Base-by-base conservation (phyloP, 2,797 vertebrate species). In the Setipinna tenuifilis region DNA sequence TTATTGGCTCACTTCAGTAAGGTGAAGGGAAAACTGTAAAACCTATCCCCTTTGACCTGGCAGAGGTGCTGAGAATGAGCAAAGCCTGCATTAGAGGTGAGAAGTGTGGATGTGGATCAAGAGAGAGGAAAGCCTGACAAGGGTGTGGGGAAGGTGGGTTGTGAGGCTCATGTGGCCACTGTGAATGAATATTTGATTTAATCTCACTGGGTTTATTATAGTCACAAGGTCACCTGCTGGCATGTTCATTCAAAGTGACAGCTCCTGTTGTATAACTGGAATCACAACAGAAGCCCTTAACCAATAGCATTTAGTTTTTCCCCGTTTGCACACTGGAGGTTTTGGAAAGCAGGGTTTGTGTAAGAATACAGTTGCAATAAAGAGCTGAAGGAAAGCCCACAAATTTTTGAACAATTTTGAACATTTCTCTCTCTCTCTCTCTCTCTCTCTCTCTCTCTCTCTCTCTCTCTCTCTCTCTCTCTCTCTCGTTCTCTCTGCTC, bases 241-340 rank as follows among this genome's bases (percentile, higher is more conserved):
- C 68, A 35, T 58, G 17, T 78, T 31, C 31, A 83, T 48, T 82
- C 83, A 28, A 35, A 83, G n/a, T 68, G 61, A 84, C 57, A 81
- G 81, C 61, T 68, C 2, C 80, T 86, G 28, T 88, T 88, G 78
- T 82, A 82, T 85, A 88, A 89, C 59, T 11, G 46, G 41, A 68
- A 83, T 59, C 44, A 35, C 59, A 16, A 78, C 16, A 44, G 71
- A 35, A 78, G 17, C 71, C 17, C 17, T 44, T 14, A 19, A 21
- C 71, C 71, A 44, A 31, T 78, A 6, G 68, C 25, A 31, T 2
- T 71, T 71, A 35, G 16, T 31, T 71, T 35, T 16, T 71, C 68
- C 19, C 16, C 0, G 6, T 35, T 6, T 71, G 16, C 12, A 23
- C 25, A 19, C 65, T 35, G 4, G 28, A n/a, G 5, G 5, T 17